Base-by-base conservation (phyloP, 2,797 vertebrate species). In the Synaphobranchus kaupii region DNA sequence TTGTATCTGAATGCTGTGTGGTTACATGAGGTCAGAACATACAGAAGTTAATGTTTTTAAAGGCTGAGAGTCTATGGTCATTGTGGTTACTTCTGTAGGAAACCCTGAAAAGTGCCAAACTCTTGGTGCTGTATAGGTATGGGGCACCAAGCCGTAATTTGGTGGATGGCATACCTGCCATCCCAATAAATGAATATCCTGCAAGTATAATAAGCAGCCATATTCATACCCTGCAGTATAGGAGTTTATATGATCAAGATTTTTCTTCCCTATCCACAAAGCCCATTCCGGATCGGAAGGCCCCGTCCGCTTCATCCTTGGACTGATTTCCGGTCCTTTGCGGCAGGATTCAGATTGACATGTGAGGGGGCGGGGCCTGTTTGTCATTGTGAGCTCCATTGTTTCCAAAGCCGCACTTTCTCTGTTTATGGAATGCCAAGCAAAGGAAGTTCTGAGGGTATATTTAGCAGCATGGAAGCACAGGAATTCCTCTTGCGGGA, bases 401-500 rank as follows among this genome's bases (percentile, higher is more conserved):
- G 90, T 92, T 90, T 73, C 84, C 76, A 90, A 82, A 84, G 47
- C 63, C 89, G 52, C 81, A 90, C 89, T 90, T 90, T 92, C 90
- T 89, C 80, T 84, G 94, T 91, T 92, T 95, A 91, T 90, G 89
- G 91, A 89, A 84, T 85, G 90, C 89, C 90, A 93, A 94, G 90
- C 89, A 90, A 93, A 94, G 93, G 92, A 92, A 90, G 92, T 92
- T 88, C 90, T 80, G 48, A 89, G 22, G 91, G 88, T 94, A 94
- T 93, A 93, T 95, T 94, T 95, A 94, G 93, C 92, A 90, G 89
- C 90, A 81, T 28, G 10, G 85, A 90, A 96, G 96, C 89, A 54
- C 94, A 95, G 95, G 96, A 96, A 95, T 95, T 96, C 95, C 95
- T 95, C 9, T 83, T n/a, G 47, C 28, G 80, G 50, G 93, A 86